Base-by-base conservation (phyloP, 2,113 vertebrate genomes). In the Platycercus adscitus region DNA sequence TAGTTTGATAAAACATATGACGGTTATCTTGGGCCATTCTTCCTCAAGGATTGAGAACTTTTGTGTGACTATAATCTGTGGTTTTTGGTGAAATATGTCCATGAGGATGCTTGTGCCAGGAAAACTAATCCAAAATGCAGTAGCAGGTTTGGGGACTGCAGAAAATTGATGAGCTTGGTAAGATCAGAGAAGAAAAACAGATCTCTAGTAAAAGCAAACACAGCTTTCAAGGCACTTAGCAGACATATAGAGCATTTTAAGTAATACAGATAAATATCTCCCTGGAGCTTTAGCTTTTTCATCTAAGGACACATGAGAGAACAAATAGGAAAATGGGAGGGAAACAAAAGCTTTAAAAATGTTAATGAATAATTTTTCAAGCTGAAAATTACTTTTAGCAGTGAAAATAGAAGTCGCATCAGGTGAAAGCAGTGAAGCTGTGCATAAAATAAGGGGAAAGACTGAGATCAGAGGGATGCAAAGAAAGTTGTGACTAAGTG, bases 211-310 rank as follows among this genome's bases (percentile, higher is more conserved):
- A 93, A 97, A 95, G 78, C 86, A 92, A 88, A 81, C 77, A 69
- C 66, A 37, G 93, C 79, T 97, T 90, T 92, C 61, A 90, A 68
- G 65, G 69, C 93, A 96, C 86, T 95, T 90, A 96, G 69, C 76
- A 83, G 87, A 93, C 49, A 68, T 94, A 94, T 3, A 87, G 73
- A 79, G 94, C 73, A 80, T 95, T 95, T 96, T 87, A 96, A 96
- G 87, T 96, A 93, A 94, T 81, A 91, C 39, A 87, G 78, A 89
- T 92, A 88, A 96, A 94, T 91, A 91, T 66, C 72, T 97, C 95
- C 89, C 93, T 82, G 61, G 92, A 96, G 96, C 37, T 94, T 95
- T 86, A 46, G 81, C 66, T 64, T 96, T 93, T 95, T 95, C 76
- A 76, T 93, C 86, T 94, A 69, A 85, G 69, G 70, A 77, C 63